Conservation (phyloP, 2,113 vertebrate species). For the Takifugu flavidus region DNA sequence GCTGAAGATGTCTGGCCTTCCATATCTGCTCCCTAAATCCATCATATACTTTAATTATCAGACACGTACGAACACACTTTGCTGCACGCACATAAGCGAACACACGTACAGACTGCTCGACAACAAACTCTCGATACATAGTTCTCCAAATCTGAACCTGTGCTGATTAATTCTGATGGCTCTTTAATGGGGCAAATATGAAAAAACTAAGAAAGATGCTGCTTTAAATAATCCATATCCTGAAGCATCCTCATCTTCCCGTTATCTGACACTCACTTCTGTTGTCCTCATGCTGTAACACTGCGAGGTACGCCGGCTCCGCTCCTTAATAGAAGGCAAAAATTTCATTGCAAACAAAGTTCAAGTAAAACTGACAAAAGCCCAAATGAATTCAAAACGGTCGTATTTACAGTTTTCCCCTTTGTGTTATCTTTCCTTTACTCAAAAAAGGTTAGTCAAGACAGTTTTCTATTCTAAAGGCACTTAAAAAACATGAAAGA, state of each 20-base stretch:
- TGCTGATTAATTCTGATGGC: background rate
- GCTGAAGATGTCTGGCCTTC: conserved; percentile 20
- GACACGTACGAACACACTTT: background rate
- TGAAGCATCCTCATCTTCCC: conserved; percentile 6
- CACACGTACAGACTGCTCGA: conserved; percentile 1
- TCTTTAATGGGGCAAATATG: background rate
- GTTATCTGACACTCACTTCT: background rate
- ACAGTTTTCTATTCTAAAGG: conserved; percentile 82
- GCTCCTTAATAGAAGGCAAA: conserved; percentile 46
- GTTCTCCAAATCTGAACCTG: conserved; percentile 16
- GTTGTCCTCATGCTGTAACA: conserved; percentile 15
- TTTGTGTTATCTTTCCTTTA: conserved; percentile 66
- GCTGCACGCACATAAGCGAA: conserved; percentile 20
- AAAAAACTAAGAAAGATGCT: conserved; percentile 15
- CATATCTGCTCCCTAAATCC: conserved; percentile 20
- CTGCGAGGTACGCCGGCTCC: conserved; percentile 14
- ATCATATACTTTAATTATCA: conserved; percentile 6
- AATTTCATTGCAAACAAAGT: conserved; percentile 39
- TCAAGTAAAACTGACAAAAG: conserved; percentile 48
- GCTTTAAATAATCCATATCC: conserved; percentile 15
- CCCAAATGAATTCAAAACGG: conserved; percentile 27
- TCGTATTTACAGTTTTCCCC: conserved; percentile 49
- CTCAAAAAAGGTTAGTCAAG: conserved; percentile 63
- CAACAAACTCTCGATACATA: background rate
- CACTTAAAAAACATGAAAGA: conserved; percentile 80